Conservation (phyloP, 2,797 vertebrate genomes). For the Bradypodion ventrale region DNA sequence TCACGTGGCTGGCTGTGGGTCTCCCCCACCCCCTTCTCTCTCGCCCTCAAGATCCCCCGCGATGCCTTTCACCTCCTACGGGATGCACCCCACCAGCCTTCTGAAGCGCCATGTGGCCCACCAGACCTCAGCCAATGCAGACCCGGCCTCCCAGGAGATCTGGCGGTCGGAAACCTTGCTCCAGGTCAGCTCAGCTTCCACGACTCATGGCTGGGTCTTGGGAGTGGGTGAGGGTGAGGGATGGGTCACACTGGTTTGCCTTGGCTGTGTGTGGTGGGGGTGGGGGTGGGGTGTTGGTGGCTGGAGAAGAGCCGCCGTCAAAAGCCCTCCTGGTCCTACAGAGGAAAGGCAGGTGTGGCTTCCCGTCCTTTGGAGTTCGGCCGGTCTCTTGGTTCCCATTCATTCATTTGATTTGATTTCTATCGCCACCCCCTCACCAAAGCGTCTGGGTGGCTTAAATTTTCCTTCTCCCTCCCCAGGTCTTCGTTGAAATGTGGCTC, state of each 20-base stretch:
- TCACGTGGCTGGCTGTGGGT: not conserved
- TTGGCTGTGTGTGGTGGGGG: too few species aligned
- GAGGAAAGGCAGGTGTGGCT: too few species aligned
- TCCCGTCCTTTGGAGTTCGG: not conserved
- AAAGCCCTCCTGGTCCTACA: too few species aligned
- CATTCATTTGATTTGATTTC: too few species aligned
- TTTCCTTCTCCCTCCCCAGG: conserved; percentile 73
- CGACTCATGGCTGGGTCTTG: too few species aligned
- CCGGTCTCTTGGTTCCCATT: not conserved
- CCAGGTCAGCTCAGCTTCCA: too few species aligned
- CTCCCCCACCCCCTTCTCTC: not conserved
- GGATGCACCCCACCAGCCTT: conserved; percentile 87
- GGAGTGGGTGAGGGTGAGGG: too few species aligned
- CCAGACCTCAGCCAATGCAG: conserved; percentile 92
- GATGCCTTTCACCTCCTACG: conserved; percentile 86
- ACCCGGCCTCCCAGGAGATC: conserved; percentile 95
- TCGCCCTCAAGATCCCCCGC: conserved; percentile 76
- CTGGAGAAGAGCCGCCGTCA: too few species aligned
- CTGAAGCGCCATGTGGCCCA: conserved; percentile 94
- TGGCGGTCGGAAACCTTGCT: conserved; percentile 93
- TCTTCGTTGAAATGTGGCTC: conserved; percentile 98
- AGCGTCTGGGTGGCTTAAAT: too few species aligned
- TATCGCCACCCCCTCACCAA: too few species aligned
- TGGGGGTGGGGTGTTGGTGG: too few species aligned
- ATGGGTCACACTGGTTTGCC: too few species aligned